Percentiles rank a stretch among this genome's conserved stretches.
Conservation (phyloP, 2,888 invertebrate species). For the Hirtodrosophila trivittata region DNA sequence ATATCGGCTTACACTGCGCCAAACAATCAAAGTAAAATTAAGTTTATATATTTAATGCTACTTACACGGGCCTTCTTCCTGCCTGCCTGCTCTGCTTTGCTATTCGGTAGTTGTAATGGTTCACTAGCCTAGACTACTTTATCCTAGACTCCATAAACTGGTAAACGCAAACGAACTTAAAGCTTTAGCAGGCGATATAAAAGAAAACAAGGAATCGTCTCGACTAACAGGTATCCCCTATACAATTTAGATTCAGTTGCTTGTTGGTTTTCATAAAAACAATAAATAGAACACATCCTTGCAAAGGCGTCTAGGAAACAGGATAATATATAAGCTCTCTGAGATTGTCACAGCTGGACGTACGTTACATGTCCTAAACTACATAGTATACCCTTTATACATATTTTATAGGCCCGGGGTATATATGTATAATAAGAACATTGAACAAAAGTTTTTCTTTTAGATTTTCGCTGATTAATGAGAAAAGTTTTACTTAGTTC, state of each 20-base stretch:
- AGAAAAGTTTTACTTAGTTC: slow-evolving; percentile 76
- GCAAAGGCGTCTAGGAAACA: too few relatives aligned
- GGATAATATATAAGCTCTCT: too few relatives aligned
- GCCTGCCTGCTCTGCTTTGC: slow-evolving; percentile 16
- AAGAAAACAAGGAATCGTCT: slow-evolving; percentile 1
- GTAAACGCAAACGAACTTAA: slow-evolving; percentile 67
- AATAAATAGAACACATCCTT: too few relatives aligned
- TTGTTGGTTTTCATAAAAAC: too few relatives aligned
- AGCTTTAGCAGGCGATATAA: slow-evolving; percentile 38
- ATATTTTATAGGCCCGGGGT: neutral
- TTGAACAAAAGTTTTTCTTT: slow-evolving; percentile 78
- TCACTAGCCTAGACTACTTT: slow-evolving; percentile 16
- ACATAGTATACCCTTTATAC: neutral
- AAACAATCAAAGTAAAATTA: slow-evolving; percentile 78
- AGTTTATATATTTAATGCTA: slow-evolving; percentile 78
- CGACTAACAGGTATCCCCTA: too few relatives aligned
- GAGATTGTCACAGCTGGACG: too few relatives aligned
- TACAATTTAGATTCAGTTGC: too few relatives aligned
- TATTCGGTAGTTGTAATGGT: slow-evolving; percentile 19
- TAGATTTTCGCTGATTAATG: slow-evolving; percentile 80
- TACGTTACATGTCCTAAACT: too few relatives aligned
- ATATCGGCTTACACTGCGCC: slow-evolving; percentile 80
- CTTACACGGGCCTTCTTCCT: slow-evolving; percentile 33
- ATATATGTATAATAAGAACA: slow-evolving; percentile 23
- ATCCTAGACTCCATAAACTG: slow-evolving; percentile 28